A percentile compares a stretch with the other conserved stretches of the same genome.
These are phyloP conservation scores for Plodia interpunctella DNA, from an alignment of 1,140 invertebrate species.

Conservation along the genomic window DNA sequence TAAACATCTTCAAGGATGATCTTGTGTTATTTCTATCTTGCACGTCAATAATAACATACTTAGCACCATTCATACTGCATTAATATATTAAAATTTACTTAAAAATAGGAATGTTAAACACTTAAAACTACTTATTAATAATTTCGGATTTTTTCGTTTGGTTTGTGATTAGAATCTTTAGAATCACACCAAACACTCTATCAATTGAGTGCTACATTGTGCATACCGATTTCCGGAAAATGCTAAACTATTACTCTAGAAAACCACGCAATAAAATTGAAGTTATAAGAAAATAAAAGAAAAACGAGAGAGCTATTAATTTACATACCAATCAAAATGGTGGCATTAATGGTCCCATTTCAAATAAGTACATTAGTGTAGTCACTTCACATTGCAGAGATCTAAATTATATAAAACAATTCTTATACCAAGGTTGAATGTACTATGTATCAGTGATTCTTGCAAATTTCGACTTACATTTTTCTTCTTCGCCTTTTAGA, in stretches of 20 bases:
- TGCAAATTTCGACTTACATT: too few relatives aligned
- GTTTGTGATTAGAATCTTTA: conserved; percentile 4
- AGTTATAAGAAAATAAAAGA: not conserved
- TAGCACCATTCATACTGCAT: not conserved
- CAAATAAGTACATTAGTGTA: not conserved
- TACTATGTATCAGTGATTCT: too few relatives aligned
- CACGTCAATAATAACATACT: not conserved
- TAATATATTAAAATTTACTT: conserved; percentile 1
- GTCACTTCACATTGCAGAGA: not conserved
- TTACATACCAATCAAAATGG: not conserved
- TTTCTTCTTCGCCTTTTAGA: too few relatives aligned
- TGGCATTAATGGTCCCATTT: not conserved
- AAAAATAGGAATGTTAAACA: conserved; percentile 1
- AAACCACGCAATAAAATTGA: not conserved
- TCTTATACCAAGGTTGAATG: not conserved
- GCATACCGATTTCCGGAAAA: too few relatives aligned
- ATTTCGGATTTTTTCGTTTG: not conserved
- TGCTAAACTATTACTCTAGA: too few relatives aligned
- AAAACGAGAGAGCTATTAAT: not conserved
- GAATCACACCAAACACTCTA: not conserved
- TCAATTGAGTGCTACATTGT: too few relatives aligned
- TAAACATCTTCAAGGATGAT: too few relatives aligned
- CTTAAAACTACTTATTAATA: not conserved
- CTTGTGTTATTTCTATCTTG: not conserved
- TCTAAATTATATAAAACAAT: too few relatives aligned